Evolutionary conservation across 2,888 invertebrate genomes (phyloP).

Genomic region (Cryptus armator): DNA sequence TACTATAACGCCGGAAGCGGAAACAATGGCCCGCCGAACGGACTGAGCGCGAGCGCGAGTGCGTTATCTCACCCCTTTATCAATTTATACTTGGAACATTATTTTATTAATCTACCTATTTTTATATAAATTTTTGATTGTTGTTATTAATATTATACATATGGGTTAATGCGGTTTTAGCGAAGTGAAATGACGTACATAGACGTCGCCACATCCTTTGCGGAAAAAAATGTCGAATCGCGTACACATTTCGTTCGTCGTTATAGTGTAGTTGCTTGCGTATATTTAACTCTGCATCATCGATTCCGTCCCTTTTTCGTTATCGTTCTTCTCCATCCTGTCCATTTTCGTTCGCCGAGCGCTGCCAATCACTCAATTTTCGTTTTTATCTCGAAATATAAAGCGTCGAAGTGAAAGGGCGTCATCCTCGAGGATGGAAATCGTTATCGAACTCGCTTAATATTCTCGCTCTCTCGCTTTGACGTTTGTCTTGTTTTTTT

Average conservation of each 20-base stretch:
- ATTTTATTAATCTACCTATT: slow-evolving; percentile 60
- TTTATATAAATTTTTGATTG: slow-evolving; percentile 24
- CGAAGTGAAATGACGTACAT: slow-evolving; percentile 13
- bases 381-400: slow-evolving; percentile 22
- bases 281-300: slow-evolving; percentile 14
- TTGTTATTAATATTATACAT: slow-evolving; percentile 38
- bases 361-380: slow-evolving; percentile 39
- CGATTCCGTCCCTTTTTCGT: slow-evolving; percentile 34
- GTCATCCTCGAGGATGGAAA: slow-evolving; percentile 57
- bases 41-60: slow-evolving; percentile 59
- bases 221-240: slow-evolving; percentile 57
- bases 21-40: slow-evolving; percentile 75
- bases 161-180: slow-evolving; percentile 45
- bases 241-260: slow-evolving; percentile 1
- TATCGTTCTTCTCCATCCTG: neutral
- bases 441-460: slow-evolving; percentile 58
- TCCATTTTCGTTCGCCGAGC: slow-evolving; percentile 5
- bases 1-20: slow-evolving; percentile 71
- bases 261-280: neutral
- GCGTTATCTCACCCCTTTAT: slow-evolving; percentile 74
- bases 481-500: slow-evolving; percentile 59
- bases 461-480: slow-evolving; percentile 44
- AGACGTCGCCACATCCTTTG: slow-evolving; percentile 69
- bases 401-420: neutral
- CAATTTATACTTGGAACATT: slow-evolving; percentile 70